Base-by-base conservation (phyloP, 2,113 vertebrate genomes). In the Megaptera novaeangliae region DNA sequence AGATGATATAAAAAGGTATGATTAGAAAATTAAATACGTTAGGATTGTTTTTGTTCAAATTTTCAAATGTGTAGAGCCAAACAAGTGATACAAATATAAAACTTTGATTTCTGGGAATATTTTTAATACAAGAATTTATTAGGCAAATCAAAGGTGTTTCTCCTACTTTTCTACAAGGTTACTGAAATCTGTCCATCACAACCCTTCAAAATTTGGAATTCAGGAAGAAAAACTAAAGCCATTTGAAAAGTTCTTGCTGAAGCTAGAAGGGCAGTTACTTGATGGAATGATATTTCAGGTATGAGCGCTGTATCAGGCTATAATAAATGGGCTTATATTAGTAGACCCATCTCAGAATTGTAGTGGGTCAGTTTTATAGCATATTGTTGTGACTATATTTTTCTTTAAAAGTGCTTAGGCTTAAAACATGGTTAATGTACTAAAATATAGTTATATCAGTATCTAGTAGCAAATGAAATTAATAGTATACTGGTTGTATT, bases 231-330 rank as follows among this genome's bases (percentile, higher is more conserved):
- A 99, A 96, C 98, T 99, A 95, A 99, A 99, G 97, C 99, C 99
- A 2, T 99, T 99, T 97, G 99, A 99, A 98, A 99, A 99, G 97
- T 99, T 99, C 29, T 98, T 99, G 78, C 98, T 99, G 87, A 99
- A 99, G 97, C 98, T 99, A 61, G 99, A 99, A 98, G 99, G 99
- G 23, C 99, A 99, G 96, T 98, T 99, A 96, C 98, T 99, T 93
- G 99, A 99, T 96, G 99, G 99, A 97, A 99, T 99, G 99, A 99
- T 99, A 98, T 99, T 99, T 98, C 99, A 99, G 99, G 99, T 99
- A 98, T 91, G 71, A 64, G 97, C 77, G 71, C 25, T 59, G 0
- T 41, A 29, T 64, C 15, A 49, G 25, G 3, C 41, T 69, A 0
- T 29, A 41, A 14, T 25, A 27, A 31, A 34, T 49, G 57, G 12